Evolutionary conservation across 53 echinoderm and acorn worm genomes (phyloP), one percentile per base, ranked within the genome.

Genomic region (Henricia sp.): DNA sequence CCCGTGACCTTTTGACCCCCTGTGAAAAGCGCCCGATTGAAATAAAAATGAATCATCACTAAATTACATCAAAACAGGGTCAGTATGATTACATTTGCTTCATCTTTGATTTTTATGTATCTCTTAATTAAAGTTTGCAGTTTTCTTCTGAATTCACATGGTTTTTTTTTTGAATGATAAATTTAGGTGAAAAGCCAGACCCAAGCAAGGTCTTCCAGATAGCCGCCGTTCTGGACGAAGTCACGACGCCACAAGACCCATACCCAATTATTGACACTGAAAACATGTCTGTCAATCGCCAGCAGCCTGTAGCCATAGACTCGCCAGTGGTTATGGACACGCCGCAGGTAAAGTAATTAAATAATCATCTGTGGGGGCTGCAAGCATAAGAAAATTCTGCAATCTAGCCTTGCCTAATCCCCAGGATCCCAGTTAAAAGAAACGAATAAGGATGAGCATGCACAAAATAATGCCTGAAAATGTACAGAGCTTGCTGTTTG

Each of bases 231-330:
- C 87, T 90, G 25, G 74, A 91, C 21, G 82, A 70, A 11, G 57
- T 92, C 2, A 74, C 84, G 25, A 77, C 46, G 17, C 99, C 94
- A 74, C 87, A 84, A 60, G 90, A 99, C 36, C 77, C 35, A 44
- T 99, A 84, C 67, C 99, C 99, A 27, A 92, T 92, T 75, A 86
- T 99, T 38, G 94, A 94, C 58, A 99, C 99, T 17, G 99, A 94
- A 67, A 99, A 99, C 84, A 84, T 67, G 84, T 75, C 89, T 33
- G 48, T 76, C 76, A 89, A 84, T 44, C 84, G 54, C 37, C 75
- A 52, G 55, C 39, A 60, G 63, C 82, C 71, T 71, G 73, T 40
- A 26, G 60, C 44, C 1, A 9, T 35, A 25, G 77, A 83, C 54
- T 75, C 83, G 34, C 83, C 90, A 6, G 17, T 78, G 46, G 50